phyloP scores from a whole-genome alignment of 2,888 invertebrate genomes.

The Heliconius aoede region DNA sequence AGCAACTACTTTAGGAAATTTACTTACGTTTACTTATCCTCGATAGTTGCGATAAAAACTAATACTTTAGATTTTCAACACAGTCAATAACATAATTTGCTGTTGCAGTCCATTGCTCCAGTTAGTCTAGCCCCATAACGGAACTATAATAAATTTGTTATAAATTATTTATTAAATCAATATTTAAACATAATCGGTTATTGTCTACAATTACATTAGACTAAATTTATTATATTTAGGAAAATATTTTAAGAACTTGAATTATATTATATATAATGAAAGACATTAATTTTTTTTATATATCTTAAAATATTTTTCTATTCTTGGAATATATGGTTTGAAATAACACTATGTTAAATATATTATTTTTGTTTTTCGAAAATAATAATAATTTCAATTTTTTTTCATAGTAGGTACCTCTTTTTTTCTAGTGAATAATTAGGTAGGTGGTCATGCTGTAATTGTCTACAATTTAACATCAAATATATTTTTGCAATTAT shows the following conservation, averaged over 20 bases:
- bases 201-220: neutral
- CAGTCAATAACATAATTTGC: conserved; percentile 2
- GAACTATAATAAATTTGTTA: neutral
- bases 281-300: too few relatives aligned
- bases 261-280: too few relatives aligned
- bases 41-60: conserved; percentile 1
- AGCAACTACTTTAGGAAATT: too few relatives aligned
- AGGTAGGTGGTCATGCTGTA: too few relatives aligned
- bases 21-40: neutral
- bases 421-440: neutral
- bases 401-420: neutral
- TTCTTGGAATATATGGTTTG: too few relatives aligned
- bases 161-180: neutral
- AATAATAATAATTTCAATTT: neutral
- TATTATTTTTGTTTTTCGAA: too few relatives aligned
- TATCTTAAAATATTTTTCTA: too few relatives aligned
- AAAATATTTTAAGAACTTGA: too few relatives aligned
- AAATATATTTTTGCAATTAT: too few relatives aligned
- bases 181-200: neutral
- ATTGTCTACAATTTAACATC: too few relatives aligned
- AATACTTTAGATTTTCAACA: neutral
- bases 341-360: too few relatives aligned
- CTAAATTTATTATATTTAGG: too few relatives aligned
- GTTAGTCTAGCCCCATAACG: neutral
- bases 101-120: conserved; percentile 12